Evolutionary conservation across 1,140 invertebrate genomes (phyloP).

Genomic region (Heliconius himera): DNA sequence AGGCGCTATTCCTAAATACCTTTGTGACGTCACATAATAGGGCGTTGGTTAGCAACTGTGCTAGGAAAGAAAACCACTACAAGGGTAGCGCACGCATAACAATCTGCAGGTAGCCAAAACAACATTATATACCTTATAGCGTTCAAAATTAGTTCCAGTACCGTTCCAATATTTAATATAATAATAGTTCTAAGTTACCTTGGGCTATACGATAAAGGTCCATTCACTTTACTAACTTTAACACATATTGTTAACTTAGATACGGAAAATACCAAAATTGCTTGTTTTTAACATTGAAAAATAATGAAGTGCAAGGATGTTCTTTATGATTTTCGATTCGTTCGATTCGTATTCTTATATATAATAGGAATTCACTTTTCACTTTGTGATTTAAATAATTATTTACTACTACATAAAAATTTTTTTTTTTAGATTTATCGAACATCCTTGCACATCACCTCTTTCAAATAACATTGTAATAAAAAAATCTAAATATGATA

Average conservation of each 20-base stretch:
- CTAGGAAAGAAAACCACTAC: constrained; percentile 56
- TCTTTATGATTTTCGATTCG: too few species aligned
- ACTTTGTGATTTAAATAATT: too few species aligned
- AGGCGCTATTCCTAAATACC: constrained; percentile 63
- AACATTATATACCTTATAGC: constrained; percentile 26
- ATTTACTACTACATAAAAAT: too few species aligned
- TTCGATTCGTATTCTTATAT: too few species aligned
- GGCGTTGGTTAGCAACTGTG: constrained; percentile 60
- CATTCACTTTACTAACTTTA: constrained; percentile 56
- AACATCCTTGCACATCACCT: too few species aligned
- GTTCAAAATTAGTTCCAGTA: constrained; percentile 18
- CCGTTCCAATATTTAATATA: constrained; percentile 27
- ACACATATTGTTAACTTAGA: constrained; percentile 23
- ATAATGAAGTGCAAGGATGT: too few species aligned
- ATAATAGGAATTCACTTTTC: too few species aligned
- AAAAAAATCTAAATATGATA: too few species aligned
- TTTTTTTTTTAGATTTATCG: too few species aligned
- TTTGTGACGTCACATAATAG: constrained; percentile 61
- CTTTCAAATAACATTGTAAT: too few species aligned
- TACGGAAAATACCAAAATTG: background rate
- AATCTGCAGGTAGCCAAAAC: constrained; percentile 16
- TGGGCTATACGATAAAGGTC: constrained; percentile 62
- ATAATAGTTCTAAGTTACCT: constrained; percentile 50
- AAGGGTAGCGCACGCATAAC: constrained; percentile 46
- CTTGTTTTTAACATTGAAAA: too few species aligned